These are phyloP conservation scores for Rhinophrynus dorsalis DNA, from an alignment of 2,797 vertebrate species.

Conservation along the genomic window DNA sequence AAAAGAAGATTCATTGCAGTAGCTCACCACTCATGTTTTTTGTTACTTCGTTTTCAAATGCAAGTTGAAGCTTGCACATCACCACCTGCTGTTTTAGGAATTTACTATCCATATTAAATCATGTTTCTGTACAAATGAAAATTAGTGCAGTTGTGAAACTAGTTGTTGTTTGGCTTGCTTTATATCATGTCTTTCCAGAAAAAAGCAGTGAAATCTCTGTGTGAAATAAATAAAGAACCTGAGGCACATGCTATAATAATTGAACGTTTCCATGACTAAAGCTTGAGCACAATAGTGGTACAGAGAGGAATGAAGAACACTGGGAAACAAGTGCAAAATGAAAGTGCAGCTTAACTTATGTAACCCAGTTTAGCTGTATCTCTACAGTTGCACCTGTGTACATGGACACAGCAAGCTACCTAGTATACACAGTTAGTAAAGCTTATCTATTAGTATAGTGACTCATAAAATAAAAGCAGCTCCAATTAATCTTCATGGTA, in stretches of 20 bases:
- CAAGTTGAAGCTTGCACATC: conserved; percentile 59
- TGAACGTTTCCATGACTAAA: conserved; percentile 13
- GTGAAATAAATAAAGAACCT: background rate
- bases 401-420: too few relatives aligned
- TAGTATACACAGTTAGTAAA: too few relatives aligned
- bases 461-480: too few relatives aligned
- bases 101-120: conserved; percentile 54
- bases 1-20: conserved; percentile 57
- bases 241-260: background rate
- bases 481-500: too few relatives aligned
- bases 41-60: conserved; percentile 58
- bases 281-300: too few relatives aligned
- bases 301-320: background rate
- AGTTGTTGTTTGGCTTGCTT: conserved; percentile 58
- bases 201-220: conserved; percentile 21
- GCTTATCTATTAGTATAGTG: too few relatives aligned
- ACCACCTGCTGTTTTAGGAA: conserved; percentile 61
- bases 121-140: conserved; percentile 59
- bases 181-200: conserved; percentile 61
- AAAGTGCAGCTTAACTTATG: too few relatives aligned
- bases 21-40: conserved; percentile 23
- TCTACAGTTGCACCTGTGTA: too few relatives aligned
- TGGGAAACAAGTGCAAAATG: too few relatives aligned
- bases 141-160: conserved; percentile 56
- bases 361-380: too few relatives aligned